Base-by-base conservation (phyloP, 1,140 invertebrate genomes). In the Bemisia tabaci region DNA sequence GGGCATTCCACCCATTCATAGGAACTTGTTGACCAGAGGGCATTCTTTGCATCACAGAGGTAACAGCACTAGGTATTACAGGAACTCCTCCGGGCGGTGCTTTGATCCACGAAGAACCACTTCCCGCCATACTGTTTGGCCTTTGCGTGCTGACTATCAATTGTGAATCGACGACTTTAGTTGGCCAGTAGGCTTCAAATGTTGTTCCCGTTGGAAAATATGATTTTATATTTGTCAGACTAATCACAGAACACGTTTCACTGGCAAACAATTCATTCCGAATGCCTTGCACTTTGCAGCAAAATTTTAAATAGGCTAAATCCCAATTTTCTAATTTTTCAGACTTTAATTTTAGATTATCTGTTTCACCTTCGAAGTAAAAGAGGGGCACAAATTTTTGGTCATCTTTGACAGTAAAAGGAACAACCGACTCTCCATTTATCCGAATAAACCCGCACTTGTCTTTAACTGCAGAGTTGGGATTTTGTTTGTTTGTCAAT, bases 401-500 rank as follows among this genome's bases (percentile, higher is more conserved):
- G 65, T 79, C 81, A 70, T 90, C 87, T 71, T 89, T 86, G 2
- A 91, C 84, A 1, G 94, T 93, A 75, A 95, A 97, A 2, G 94
- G 94, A 61, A 96, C 92, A 27, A 96, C 91, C 0, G 91, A 92
- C 73, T 94, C 94, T 74, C 92, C 92, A 75, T 96, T 95, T 68
- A 97, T 94, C 61, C 91, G 83, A 70, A 95, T 92, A 76, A 96
- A 96, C 61, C 93, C 94, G 79, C 93, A 95, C 71, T 90, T 87
- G 74, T 92, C 89, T 68, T 85, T 83, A 27, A 81, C 78, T 71
- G 76, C 62, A 12, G 83, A 80, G 70, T 84, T 86, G 9, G 84
- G 82, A 71, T 81, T 83, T 68, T 82, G 81, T 23, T 81, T 80
- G 48, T 80, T 79, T 26, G 87, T 81, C 65, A 94, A 77, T 75